Conservation (phyloP, 2,888 invertebrate species). For the Ametastegia equiseti region DNA sequence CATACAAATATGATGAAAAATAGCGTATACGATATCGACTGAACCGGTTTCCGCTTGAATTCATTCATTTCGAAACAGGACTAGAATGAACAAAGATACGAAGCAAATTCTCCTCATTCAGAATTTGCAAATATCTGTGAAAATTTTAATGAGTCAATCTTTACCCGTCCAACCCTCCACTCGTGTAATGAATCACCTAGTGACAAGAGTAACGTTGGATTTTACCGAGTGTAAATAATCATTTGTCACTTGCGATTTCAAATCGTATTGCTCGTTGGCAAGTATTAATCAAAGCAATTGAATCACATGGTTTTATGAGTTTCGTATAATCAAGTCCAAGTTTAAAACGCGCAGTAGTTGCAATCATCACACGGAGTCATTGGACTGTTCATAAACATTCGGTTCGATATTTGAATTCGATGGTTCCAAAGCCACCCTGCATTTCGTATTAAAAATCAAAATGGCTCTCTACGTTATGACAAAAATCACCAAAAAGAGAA, state of each 20-base stretch:
- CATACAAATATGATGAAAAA: neutral
- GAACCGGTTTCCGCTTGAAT: too few species aligned
- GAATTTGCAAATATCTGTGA: neutral
- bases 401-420: too few species aligned
- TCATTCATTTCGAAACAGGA: too few species aligned
- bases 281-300: slow-evolving; percentile 2
- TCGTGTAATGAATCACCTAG: neutral
- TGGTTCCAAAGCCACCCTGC: too few species aligned
- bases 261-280: slow-evolving; percentile 4
- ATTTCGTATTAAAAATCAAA: too few species aligned
- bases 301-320: slow-evolving; percentile 14
- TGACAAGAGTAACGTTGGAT: neutral
- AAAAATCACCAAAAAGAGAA: too few species aligned
- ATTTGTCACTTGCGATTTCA: neutral
- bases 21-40: neutral
- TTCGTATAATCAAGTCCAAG: neutral
- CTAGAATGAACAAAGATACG: too few species aligned
- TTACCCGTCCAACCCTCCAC: neutral
- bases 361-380: neutral
- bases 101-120: too few species aligned
- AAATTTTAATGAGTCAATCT: neutral
- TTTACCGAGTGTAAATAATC: neutral
- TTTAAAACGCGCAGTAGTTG: neutral
- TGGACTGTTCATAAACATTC: neutral
- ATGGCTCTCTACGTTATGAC: too few species aligned